Percentiles rank a stretch among this genome's conserved stretches.
phyloP scores from a whole-genome alignment of 2,888 invertebrate species.

The Xanthorhoe designata region DNA sequence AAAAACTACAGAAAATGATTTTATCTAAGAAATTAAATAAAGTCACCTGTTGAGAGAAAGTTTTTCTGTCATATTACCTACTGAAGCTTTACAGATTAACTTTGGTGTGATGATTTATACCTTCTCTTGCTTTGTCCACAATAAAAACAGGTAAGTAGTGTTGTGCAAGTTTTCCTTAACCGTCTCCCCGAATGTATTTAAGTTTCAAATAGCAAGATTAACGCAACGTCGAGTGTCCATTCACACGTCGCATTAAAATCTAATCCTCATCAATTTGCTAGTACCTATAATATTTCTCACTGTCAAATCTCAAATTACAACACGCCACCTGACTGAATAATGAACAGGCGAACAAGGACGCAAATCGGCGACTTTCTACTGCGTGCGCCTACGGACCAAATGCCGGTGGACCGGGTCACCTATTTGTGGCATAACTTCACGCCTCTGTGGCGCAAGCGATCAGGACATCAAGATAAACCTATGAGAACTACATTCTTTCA shows the following conservation, averaged over 20 bases:
- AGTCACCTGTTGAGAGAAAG: no score
- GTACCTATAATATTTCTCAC: conserved; percentile 40
- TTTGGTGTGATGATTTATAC: no score
- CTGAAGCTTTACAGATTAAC: no score
- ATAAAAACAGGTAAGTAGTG: no score
- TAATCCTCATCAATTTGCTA: conserved; percentile 21
- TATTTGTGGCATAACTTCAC: conserved; percentile 53
- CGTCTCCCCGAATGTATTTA: no score
- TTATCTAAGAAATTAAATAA: no score
- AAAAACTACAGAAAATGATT: not conserved
- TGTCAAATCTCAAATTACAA: conserved; percentile 42
- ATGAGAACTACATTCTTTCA: not conserved
- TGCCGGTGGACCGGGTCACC: conserved; percentile 73
- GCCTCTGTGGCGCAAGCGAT: conserved; percentile 51
- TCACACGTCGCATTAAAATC: conserved; percentile 16
- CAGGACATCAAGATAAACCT: conserved; percentile 15
- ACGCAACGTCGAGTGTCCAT: not conserved
- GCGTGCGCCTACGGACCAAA: conserved; percentile 63
- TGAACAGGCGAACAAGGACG: conserved; percentile 65
- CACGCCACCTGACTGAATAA: conserved; percentile 41
- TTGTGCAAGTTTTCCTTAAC: no score
- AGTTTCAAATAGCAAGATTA: not conserved
- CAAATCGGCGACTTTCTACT: conserved; percentile 70
- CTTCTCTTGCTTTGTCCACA: no score
- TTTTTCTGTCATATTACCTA: no score